phyloP scores from a whole-genome alignment of 2,888 invertebrate species.

The Sericinus montela region DNA sequence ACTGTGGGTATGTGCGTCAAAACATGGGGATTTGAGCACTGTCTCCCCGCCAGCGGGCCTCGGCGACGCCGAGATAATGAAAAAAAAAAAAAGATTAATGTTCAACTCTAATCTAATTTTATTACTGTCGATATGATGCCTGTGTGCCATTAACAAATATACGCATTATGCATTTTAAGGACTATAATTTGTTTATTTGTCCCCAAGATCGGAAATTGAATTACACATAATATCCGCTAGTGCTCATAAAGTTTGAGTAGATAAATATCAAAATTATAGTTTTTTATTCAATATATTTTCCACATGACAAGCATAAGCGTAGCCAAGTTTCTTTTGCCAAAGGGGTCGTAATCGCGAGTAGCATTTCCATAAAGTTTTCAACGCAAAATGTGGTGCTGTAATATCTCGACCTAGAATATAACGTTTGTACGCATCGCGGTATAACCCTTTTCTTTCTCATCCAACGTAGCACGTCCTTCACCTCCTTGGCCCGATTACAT shows the following conservation, averaged over 20 bases:
- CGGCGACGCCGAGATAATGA: constrained; percentile 66
- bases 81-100: constrained; percentile 76
- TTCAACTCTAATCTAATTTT: constrained; percentile 75
- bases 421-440: constrained; percentile 60
- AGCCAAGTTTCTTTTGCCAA: constrained; percentile 66
- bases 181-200: constrained; percentile 40
- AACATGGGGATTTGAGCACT: constrained; percentile 71
- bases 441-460: constrained; percentile 44
- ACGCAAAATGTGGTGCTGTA: constrained; percentile 60
- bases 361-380: constrained; percentile 69
- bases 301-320: constrained; percentile 33
- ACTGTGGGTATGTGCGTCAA: constrained; percentile 70
- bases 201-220: too few species aligned
- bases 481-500: constrained; percentile 67
- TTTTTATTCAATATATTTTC: constrained; percentile 22
- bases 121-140: constrained; percentile 62
- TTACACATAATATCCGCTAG: too few species aligned
- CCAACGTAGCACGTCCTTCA: constrained; percentile 50
- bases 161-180: constrained; percentile 45
- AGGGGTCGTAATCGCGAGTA: constrained; percentile 49
- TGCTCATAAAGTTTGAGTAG: background rate
- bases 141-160: constrained; percentile 37
- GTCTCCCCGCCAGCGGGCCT: constrained; percentile 47
- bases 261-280: background rate
- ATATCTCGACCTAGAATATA: constrained; percentile 61